These are phyloP conservation scores for Nematostella vectensis DNA, from an alignment of 92 coral and sea anemone genomes.

Conservation along the genomic window DNA sequence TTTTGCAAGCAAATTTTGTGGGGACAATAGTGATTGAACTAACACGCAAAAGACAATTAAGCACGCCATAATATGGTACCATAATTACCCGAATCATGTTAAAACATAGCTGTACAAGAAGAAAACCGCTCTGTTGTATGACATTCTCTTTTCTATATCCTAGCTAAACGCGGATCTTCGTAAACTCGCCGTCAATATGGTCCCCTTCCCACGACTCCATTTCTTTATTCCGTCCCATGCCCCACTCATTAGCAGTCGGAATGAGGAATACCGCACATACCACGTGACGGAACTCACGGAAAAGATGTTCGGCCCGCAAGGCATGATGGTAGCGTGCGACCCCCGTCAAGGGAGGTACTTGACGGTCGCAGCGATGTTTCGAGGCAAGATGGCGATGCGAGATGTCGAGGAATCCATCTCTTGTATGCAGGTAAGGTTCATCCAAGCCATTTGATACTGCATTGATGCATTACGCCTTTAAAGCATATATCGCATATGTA, in stretches of 20 bases:
- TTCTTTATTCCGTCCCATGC: slow-evolving; percentile 94
- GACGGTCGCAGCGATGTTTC: slow-evolving; percentile 95
- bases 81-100: too few relatives aligned
- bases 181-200: slow-evolving; percentile 94
- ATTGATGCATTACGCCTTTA: too few relatives aligned
- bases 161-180: slow-evolving; percentile 93
- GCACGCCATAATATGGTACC: too few relatives aligned
- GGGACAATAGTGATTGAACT: too few relatives aligned
- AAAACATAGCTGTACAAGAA: too few relatives aligned
- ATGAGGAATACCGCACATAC: slow-evolving; percentile 60
- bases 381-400: slow-evolving; percentile 92
- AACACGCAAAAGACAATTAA: too few relatives aligned
- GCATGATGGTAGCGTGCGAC: slow-evolving; percentile 99
- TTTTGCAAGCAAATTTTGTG: too few relatives aligned
- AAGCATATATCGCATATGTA: too few relatives aligned
- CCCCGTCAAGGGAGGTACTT: slow-evolving; percentile 89
- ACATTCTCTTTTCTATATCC: too few relatives aligned
- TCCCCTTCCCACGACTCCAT: slow-evolving; percentile 94
- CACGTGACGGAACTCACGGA: slow-evolving; percentile 83
- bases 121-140: too few relatives aligned
- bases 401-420: slow-evolving; percentile 86
- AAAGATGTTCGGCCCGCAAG: slow-evolving; percentile 86
- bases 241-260: slow-evolving; percentile 69
- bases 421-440: slow-evolving; percentile 55
- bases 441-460: too few relatives aligned